Evolutionary conservation across 2,888 invertebrate species (phyloP), one percentile per base, ranked within the genome.

Genomic region (Onchidella celtica): DNA sequence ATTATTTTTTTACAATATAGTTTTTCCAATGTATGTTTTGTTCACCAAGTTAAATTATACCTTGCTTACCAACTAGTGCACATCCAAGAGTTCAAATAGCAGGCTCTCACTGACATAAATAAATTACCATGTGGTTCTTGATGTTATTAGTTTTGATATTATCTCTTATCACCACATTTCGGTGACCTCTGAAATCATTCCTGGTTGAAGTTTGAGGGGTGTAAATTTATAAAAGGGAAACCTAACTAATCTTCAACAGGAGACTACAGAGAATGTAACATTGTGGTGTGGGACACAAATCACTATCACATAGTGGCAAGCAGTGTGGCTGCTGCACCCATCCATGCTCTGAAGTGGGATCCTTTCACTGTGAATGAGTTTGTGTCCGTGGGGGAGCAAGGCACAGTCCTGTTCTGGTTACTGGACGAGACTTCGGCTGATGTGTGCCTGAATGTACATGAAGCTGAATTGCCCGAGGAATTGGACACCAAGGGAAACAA

Each of bases 351-450:
- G 34, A 86, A 86, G 68, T 93, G 92, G 92, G 92, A 93, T 85
- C 92, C 92, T 0, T 91, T 86, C 85, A 90, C 90, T 24, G 89
- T 90, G 36, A 92, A 92, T 84, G 92, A 93, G 87, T 93, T 93
- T 87, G 87, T 90, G 11, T 89, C 91, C 0, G 91, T 92, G 11
- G 93, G 93, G 3, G 88, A 89, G 73, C 83, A 89, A 76, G 90
- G 90, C 11, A 86, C 88, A 6, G 83, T 93, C 29, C 77, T 89
- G 73, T 92, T 93, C 85, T 93, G 93, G 92, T 83, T 92, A 80
- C 86, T 93, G 61, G 93, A 92, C 76, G 93, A 91, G 81, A 83
- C 86, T 21, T 83, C 86, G 17, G 24, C 63, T 2, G 86, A 89
- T 77, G 86, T 87, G 29, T 84, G 86, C 57, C 86, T 91, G 36